Base-by-base conservation (phyloP, 1,140 invertebrate species). In the Zaprionus ornatus region DNA sequence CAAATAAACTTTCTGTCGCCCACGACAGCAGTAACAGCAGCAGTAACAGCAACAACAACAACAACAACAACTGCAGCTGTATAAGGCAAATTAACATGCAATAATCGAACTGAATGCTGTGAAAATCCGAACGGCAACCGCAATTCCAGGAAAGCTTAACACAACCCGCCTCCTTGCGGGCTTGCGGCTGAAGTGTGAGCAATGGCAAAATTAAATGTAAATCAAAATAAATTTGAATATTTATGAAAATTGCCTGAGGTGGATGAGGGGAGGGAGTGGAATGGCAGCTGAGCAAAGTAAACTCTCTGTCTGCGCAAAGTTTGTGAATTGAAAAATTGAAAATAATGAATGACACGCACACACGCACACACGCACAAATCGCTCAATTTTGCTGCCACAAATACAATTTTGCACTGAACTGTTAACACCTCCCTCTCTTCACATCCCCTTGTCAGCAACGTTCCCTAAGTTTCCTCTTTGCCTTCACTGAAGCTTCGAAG, bases 271-370 rank as follows among this genome's bases (percentile, higher is more conserved):
- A 15, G 35, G 10, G 23, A 19, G 37, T 0, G 1, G 37, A 15
- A n/a, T 3, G 40, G 21, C 9, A 19, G 15, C 19, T 50, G 23
- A 17, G 25, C 59, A 25, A 10, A 63, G 45, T 29, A 56, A 72
- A 45, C 82, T 72, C 60, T 29, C 35, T 59, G 67, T 68, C 63
- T 66, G 48, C 74, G 65, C 68, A 87, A 88, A 90, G 62, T 84
- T 88, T 85, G 17, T 79, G 85, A 81, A 90, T 88, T 88, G 81
- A 82, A 86, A 88, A 88, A 88, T 88, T 81, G 81, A 88, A 90
- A 82, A 82, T 90, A 88, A 90, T 88, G 86, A 85, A 90, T 88
- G 81, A 74, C 71, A 90, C 60, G 66, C 68, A 80, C 66, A 74
- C 71, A 90, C 60, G 66, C 68, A 80, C 66, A 61, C 63, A 74